These are phyloP conservation scores for Pomatostomus ruficeps DNA, from an alignment of 2,113 vertebrate species.

Conservation along the genomic window DNA sequence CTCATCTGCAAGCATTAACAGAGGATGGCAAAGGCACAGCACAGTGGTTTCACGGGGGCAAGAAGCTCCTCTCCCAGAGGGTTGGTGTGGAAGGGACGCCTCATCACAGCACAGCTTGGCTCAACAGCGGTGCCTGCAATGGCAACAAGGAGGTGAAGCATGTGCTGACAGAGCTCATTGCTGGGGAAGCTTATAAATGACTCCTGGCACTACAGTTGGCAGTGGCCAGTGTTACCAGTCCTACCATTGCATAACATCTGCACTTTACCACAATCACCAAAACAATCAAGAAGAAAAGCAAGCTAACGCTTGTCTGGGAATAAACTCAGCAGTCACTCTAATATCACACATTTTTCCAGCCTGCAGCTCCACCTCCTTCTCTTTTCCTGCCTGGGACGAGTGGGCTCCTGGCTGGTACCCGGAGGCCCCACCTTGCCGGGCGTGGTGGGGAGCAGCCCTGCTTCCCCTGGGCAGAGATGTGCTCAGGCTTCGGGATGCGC, in stretches of 20 bases:
- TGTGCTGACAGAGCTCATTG: slow-evolving; percentile 57
- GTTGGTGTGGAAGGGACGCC: background rate
- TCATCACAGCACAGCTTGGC: background rate
- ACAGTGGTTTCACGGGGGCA: background rate
- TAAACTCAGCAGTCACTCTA: background rate
- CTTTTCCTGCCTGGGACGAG: background rate
- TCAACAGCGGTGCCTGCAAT: background rate
- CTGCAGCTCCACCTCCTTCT: background rate
- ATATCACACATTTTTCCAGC: slow-evolving; percentile 9
- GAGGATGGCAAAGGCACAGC: background rate
- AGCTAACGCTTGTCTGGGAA: slow-evolving; percentile 30
- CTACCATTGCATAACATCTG: slow-evolving; percentile 44
- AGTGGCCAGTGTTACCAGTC: slow-evolving; percentile 50
- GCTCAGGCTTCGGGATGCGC: slow-evolving; percentile 59
- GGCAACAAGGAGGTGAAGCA: slow-evolving; percentile 31
- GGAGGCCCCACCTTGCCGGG: slow-evolving; percentile 60
- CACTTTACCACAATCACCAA: slow-evolving; percentile 50
- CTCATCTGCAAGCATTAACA: background rate
- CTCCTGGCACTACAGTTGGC: slow-evolving; percentile 47
- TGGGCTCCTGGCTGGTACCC: background rate
- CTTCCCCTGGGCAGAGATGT: slow-evolving; percentile 61
- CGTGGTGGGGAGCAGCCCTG: slow-evolving; percentile 37
- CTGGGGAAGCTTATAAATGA: slow-evolving; percentile 50
- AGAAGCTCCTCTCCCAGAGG: background rate
- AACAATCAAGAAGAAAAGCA: slow-evolving; percentile 8